Base-by-base conservation (phyloP, 2,888 invertebrate genomes). In the Synergus japonicus region DNA sequence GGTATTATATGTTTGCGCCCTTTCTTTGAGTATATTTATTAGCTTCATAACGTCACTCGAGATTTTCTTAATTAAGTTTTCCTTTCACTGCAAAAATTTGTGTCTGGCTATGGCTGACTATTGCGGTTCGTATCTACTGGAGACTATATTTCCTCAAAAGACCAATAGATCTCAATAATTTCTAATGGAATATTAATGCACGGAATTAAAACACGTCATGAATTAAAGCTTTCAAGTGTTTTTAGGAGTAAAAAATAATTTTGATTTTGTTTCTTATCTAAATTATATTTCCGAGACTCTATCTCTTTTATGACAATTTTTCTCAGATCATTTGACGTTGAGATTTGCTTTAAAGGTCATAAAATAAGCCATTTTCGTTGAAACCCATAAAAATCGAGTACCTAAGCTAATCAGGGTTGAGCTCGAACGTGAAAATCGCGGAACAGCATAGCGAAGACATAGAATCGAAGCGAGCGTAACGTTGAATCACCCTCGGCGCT, bases 401-500 rank as follows among this genome's bases (percentile, higher is more conserved):
- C n/a, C 65, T 41, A 65, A 65, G n/a, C 65, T 65, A 65, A 65
- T 65, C 65, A 65, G 65, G 41, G n/a, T 41, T 65, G 65, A 65
- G 65, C 65, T 65, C 65, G 65, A 65, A 65, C 65, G 65, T 65
- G 65, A 65, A 65, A 65, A 65, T 65, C 65, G 65, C 65, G 65
- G 64, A 65, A 41, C n/a, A 65, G 41, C 41, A 65, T 65, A 41
- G 65, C 65, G n/a, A 65, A 65, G 80, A 81, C 80, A 81, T 83
- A 82, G 83, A 83, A 81, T 81, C 80, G 77, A 80, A 81, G 82
- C 78, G 80, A 83, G 83, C 80, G 82, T 83, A 83, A 85, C 86
- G 85, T 84, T 85, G 83, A 79, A 83, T 82, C 87, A 85, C 82
- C 86, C 86, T 78, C 82, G 77, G 78, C 80, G 86, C 88, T 91